A percentile compares a stretch with the other conserved stretches of the same genome.
Evolutionary conservation across 2,888 invertebrate species (phyloP).

Genomic region (Endomychus coccineus): DNA sequence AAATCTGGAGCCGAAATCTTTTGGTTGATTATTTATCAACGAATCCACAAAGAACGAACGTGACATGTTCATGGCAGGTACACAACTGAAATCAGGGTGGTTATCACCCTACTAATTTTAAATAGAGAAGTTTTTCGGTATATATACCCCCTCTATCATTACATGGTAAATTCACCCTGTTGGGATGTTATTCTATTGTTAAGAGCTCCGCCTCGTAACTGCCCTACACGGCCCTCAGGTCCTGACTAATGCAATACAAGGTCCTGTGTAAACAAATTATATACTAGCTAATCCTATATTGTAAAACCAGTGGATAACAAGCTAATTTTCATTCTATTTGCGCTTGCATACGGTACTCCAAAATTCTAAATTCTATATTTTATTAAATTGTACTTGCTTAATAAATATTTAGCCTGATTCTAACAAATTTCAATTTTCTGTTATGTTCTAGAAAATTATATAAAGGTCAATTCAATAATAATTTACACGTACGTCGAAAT

Average conservation of each 20-base stretch:
- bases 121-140: conserved; percentile 25
- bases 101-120: conserved; percentile 17
- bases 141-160: conserved; percentile 33
- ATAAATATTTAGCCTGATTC: too few species aligned
- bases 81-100: background rate
- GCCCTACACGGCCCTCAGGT: conserved; percentile 30
- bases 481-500: too few species aligned
- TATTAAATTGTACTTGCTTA: too few species aligned
- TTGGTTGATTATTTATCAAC: conserved; percentile 60
- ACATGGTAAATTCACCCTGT: conserved; percentile 29
- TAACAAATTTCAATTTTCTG: too few species aligned
- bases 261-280: conserved; percentile 36
- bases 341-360: too few species aligned
- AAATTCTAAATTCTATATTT: too few species aligned
- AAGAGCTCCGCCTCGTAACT: conserved; percentile 35
- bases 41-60: conserved; percentile 77
- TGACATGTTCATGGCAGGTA: conserved; percentile 53
- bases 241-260: too few species aligned
- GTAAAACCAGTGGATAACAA: conserved; percentile 37
- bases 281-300: conserved; percentile 31
- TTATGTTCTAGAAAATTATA: too few species aligned
- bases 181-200: conserved; percentile 33
- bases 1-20: conserved; percentile 44
- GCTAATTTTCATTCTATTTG: too few species aligned
- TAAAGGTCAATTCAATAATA: too few species aligned